phyloP scores from a whole-genome alignment of 2,797 vertebrate genomes.

The Chromis chromis region DNA sequence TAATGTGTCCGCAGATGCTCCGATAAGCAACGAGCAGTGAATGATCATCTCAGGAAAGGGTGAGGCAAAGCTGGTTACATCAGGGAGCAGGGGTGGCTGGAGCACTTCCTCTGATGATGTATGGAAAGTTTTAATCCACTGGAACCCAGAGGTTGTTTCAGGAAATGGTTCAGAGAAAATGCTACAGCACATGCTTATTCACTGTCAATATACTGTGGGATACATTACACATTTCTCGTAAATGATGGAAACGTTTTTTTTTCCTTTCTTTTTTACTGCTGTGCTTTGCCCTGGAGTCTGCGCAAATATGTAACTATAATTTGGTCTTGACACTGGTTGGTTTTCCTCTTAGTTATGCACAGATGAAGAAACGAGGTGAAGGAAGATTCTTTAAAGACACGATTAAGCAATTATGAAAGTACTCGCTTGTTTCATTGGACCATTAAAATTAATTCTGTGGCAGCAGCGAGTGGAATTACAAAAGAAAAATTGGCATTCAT shows the following conservation, averaged over 20 bases:
- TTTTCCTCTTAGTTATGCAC: conserved; percentile 9
- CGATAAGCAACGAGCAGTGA: conserved; percentile 25
- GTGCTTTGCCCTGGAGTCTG: background rate
- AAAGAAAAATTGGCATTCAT: background rate
- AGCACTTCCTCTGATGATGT: conserved; percentile 53
- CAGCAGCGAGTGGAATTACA: conserved; percentile 26
- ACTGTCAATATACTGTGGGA: conserved; percentile 46
- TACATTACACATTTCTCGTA: conserved; percentile 20
- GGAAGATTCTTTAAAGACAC: conserved; percentile 28
- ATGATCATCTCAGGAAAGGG: conserved; percentile 37
- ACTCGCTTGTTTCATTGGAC: conserved; percentile 21
- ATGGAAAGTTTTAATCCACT: conserved; percentile 60
- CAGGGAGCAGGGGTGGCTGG: conserved; percentile 32
- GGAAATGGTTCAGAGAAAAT: conserved; percentile 56
- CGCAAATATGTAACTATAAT: background rate
- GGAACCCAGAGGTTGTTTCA: conserved; percentile 43
- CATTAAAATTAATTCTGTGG: conserved; percentile 36
- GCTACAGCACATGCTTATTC: conserved; percentile 58
- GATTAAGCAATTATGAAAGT: conserved; percentile 45
- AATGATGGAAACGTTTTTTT: conserved; percentile 40
- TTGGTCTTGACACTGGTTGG: conserved; percentile 18
- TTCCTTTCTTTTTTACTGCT: conserved; percentile 11
- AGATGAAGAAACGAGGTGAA: background rate
- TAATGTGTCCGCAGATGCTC: conserved; percentile 27
- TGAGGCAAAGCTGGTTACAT: conserved; percentile 49